Evolutionary conservation across 2,797 vertebrate species (phyloP).

Genomic region (Numenius phaeopus): DNA sequence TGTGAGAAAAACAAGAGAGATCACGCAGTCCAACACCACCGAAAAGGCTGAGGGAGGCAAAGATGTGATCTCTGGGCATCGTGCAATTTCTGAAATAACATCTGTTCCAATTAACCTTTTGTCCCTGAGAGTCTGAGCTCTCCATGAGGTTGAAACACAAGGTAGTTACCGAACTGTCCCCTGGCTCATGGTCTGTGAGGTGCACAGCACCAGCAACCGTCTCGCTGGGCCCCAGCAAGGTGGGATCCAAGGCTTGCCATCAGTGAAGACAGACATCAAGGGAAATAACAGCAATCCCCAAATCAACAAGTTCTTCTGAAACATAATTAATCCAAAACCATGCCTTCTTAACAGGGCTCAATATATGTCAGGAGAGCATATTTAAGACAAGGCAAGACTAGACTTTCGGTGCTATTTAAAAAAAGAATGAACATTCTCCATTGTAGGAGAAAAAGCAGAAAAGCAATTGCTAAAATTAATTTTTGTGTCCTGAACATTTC

Average conservation of each 20-base stretch:
- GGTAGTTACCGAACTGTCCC: background rate
- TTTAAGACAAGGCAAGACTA: background rate
- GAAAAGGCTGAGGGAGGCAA: conserved; percentile 14
- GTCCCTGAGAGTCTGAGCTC: conserved; percentile 19
- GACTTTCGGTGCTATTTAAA: background rate
- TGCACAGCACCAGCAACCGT: background rate
- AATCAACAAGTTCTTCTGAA: background rate
- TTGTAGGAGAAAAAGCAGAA: background rate
- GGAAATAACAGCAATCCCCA: background rate
- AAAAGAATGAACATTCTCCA: background rate
- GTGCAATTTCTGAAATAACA: conserved; percentile 59
- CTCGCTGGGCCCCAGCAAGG: background rate
- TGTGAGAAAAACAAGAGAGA: conserved; percentile 59
- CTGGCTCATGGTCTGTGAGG: background rate
- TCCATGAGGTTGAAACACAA: conserved; percentile 5
- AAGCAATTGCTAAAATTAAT: background rate
- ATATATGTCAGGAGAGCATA: background rate
- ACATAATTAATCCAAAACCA: background rate
- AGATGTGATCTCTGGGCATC: conserved; percentile 47
- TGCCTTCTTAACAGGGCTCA: background rate
- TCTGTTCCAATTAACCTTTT: conserved; percentile 71
- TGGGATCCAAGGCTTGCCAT: background rate
- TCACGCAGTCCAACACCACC: background rate
- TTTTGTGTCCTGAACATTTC: background rate
- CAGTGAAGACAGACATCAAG: background rate